Evolutionary conservation across 2,797 vertebrate species (phyloP), one percentile per base, ranked within the genome.

Genomic region (Melanogrammus aeglefinus): DNA sequence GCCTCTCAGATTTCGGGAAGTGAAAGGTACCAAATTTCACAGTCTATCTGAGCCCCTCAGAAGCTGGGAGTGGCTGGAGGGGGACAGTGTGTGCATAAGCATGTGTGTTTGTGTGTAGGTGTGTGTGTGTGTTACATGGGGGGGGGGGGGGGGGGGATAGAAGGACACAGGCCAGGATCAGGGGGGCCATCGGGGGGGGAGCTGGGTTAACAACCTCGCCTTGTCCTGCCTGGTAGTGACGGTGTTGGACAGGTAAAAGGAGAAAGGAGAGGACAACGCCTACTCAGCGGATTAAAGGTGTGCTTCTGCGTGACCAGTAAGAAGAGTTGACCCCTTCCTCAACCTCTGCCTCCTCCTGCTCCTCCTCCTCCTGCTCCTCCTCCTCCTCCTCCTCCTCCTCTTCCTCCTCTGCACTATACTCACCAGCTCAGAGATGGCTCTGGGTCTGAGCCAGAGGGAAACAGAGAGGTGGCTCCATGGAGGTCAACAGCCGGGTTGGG

Each of bases 1-100:
- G 80, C 87, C 91, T 95, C 94, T 95, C 92, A 84, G 89, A 92
- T 94, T 95, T 94, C 92, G 78, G 90, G 89, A 93, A 94, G 91
- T 88, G 88, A 94, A 92, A 94, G 89, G 91, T 89, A 90, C 89
- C 87, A 82, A 87, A 69, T 8, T 70, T 86, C 76, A 75, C 85
- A 77, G 76, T 83, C 84, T 81, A 75, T 83, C 86, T 18, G 75
- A 41, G 78, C 83, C 80, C 75, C 84, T 79, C 76, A 38, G 86
- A 88, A 79, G 78, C 79, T 76, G 86, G 73, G 79, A 66, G 79
- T 74, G 44, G 83, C 75, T 33, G 84, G 76, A 14, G 81, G 33
- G 72, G 63, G 63, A 69, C n/a, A 7, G 57, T 63, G 57, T n/a
- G 57, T 57, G 51, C 31, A 33, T 57, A 21, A n/a, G 18, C n/a